Evolutionary conservation across 2,888 invertebrate species (phyloP).

Genomic region (Boloria selene): DNA sequence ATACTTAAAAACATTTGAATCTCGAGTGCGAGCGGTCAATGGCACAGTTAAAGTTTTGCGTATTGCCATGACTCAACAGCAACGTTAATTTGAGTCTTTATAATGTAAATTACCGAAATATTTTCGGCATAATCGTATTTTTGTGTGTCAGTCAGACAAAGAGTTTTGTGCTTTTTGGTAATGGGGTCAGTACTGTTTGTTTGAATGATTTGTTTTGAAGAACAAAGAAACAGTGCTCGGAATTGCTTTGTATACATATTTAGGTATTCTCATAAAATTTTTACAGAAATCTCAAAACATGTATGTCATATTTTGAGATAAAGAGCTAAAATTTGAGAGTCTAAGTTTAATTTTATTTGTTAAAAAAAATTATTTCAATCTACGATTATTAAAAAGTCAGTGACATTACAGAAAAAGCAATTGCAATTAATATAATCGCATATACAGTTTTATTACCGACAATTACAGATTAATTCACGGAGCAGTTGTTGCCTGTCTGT

Average conservation of each 20-base stretch:
- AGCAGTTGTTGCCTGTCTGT: too few species aligned
- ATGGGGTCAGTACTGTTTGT: constrained; percentile 42
- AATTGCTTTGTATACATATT: neutral
- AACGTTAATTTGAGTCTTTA: constrained; percentile 48
- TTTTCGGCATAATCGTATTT: constrained; percentile 42
- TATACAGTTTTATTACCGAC: too few species aligned
- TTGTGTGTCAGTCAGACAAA: constrained; percentile 52
- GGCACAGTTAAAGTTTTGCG: constrained; percentile 44
- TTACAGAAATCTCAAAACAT: too few species aligned
- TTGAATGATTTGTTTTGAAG: constrained; percentile 2
- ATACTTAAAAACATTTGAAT: constrained; percentile 20
- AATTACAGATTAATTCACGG: too few species aligned
- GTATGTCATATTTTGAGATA: too few species aligned
- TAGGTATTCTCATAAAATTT: too few species aligned
- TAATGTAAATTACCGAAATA: constrained; percentile 50
- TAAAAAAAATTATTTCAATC: neutral
- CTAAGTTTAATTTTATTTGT: too few species aligned
- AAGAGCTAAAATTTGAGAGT: too few species aligned
- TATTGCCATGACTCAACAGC: constrained; percentile 44
- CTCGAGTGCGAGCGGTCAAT: constrained; percentile 39
- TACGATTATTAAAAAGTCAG: too few species aligned
- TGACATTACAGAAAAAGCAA: too few species aligned
- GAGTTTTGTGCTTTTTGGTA: constrained; percentile 40
- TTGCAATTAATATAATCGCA: too few species aligned
- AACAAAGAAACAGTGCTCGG: neutral